These are phyloP conservation scores for Embiotoca jacksoni DNA, from an alignment of 2,113 vertebrate genomes.

Conservation along the genomic window DNA sequence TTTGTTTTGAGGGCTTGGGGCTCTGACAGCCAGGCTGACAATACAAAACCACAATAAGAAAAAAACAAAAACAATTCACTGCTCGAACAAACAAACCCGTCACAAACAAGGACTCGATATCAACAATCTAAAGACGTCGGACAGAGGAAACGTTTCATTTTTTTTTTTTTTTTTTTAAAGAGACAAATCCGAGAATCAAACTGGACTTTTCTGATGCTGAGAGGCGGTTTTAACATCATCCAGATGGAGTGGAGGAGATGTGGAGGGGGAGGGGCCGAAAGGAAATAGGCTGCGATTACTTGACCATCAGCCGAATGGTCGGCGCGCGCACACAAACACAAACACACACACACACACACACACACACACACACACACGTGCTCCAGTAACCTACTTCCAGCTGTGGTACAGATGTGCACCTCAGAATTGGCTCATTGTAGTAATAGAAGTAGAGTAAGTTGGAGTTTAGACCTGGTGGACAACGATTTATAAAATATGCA, in stretches of 20 bases:
- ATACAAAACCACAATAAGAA: slow-evolving; percentile 1
- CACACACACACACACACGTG: slow-evolving; percentile 22
- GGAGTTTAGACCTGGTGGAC: neutral
- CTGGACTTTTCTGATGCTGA: neutral
- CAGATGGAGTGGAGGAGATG: slow-evolving; percentile 52
- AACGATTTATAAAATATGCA: neutral
- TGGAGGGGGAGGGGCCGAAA: slow-evolving; percentile 39
- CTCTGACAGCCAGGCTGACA: neutral
- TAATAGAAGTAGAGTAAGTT: slow-evolving; percentile 3
- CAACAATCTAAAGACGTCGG: neutral
- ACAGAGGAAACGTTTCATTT: slow-evolving; percentile 6
- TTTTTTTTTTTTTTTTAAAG: neutral
- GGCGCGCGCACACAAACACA: slow-evolving; percentile 19
- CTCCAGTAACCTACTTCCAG: slow-evolving; percentile 51
- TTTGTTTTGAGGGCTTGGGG: neutral
- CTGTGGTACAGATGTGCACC: slow-evolving; percentile 78
- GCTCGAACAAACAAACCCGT: neutral
- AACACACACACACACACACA: slow-evolving; percentile 23
- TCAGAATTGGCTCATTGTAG: slow-evolving; percentile 29
- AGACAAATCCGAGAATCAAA: slow-evolving; percentile 5
- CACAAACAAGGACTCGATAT: neutral
- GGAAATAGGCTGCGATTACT: slow-evolving; percentile 55
- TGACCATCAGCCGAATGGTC: slow-evolving; percentile 51
- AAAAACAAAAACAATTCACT: neutral
- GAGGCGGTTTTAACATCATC: slow-evolving; percentile 54